Percentiles rank a stretch among this genome's conserved stretches.
phyloP scores from a whole-genome alignment of 2,797 vertebrate genomes.

The Steatocranus sp. region DNA sequence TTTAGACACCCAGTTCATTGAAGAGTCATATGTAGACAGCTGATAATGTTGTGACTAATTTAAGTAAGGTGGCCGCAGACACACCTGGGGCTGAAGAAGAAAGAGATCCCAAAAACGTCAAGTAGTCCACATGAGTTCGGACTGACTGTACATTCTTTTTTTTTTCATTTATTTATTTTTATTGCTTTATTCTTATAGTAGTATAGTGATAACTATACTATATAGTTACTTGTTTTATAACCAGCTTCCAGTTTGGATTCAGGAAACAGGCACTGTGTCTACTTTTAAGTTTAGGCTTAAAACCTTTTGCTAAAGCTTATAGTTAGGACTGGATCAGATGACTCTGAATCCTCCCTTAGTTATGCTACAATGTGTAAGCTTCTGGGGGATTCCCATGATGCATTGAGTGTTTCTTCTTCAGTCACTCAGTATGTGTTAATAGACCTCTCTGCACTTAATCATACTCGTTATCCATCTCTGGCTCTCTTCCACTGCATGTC shows the following conservation, averaged over 20 bases:
- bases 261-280: background rate
- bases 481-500: background rate
- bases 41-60: conserved; percentile 14
- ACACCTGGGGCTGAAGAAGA: conserved; percentile 1
- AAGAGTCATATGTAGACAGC: background rate
- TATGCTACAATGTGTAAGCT: background rate
- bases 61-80: background rate
- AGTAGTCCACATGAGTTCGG: background rate
- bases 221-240: background rate
- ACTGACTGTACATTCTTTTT: background rate
- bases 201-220: background rate
- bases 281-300: background rate
- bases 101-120: background rate
- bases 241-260: background rate
- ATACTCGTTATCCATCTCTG: background rate
- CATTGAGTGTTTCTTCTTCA: background rate
- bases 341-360: background rate
- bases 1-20: background rate
- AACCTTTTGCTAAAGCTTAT: background rate
- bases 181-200: background rate
- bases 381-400: background rate
- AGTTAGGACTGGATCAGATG: background rate
- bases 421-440: background rate
- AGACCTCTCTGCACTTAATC: background rate
- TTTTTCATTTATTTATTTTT: background rate